These are phyloP conservation scores for Platycheirus albimanus DNA, from an alignment of 2,888 invertebrate species.

Conservation along the genomic window DNA sequence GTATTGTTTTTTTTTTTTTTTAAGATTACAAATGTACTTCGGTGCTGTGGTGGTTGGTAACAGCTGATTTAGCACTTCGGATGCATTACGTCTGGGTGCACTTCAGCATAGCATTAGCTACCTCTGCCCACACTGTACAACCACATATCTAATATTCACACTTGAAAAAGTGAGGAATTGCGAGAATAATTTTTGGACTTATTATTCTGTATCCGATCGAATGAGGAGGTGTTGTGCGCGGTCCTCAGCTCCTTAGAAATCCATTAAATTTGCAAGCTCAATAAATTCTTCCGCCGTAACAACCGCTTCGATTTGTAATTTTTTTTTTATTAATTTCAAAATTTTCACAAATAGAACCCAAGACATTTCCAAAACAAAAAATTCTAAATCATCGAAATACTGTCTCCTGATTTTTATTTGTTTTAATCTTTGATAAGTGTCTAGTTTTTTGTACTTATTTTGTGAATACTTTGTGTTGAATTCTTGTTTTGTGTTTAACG, in stretches of 20 bases:
- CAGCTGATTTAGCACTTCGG: slow-evolving; percentile 69
- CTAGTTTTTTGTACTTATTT: slow-evolving; percentile 30
- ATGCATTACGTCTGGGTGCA: slow-evolving; percentile 62
- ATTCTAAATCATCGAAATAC: background rate
- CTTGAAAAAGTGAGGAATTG: slow-evolving; percentile 74
- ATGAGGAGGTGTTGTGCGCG: slow-evolving; percentile 77
- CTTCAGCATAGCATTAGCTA: slow-evolving; percentile 40
- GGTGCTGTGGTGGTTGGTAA: slow-evolving; percentile 59
- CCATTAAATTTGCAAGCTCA: slow-evolving; percentile 45
- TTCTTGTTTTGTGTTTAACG: slow-evolving; percentile 52
- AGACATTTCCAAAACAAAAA: slow-evolving; percentile 40
- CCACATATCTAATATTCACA: slow-evolving; percentile 67
- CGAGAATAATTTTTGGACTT: slow-evolving; percentile 72
- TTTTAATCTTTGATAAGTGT: slow-evolving; percentile 31
- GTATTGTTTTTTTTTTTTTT: slow-evolving; percentile 59
- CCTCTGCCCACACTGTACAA: slow-evolving; percentile 69
- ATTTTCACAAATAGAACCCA: slow-evolving; percentile 5
- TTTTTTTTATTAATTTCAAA: slow-evolving; percentile 1
- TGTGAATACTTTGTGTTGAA: slow-evolving; percentile 42
- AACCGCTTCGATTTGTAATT: slow-evolving; percentile 44
- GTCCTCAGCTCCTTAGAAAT: slow-evolving; percentile 69
- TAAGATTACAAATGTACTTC: slow-evolving; percentile 47
- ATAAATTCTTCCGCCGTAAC: slow-evolving; percentile 38
- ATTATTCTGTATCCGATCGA: slow-evolving; percentile 77
- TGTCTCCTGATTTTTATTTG: slow-evolving; percentile 14